These are phyloP conservation scores for Syrmaticus mikado DNA, from an alignment of 2,113 vertebrate species.

Conservation along the genomic window DNA sequence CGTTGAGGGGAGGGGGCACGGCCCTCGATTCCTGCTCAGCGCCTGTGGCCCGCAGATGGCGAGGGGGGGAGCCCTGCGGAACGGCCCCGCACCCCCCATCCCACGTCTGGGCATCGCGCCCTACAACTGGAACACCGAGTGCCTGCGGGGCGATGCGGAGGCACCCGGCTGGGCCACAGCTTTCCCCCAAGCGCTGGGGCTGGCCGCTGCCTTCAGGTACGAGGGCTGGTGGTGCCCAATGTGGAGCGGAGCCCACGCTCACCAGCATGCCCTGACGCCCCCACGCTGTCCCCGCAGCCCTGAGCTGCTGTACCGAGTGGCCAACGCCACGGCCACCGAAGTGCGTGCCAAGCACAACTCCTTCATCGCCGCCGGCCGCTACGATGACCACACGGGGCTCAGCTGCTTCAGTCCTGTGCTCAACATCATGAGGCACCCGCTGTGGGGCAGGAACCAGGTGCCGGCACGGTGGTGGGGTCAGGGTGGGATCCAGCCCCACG, in stretches of 20 bases:
- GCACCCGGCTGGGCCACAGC: slow-evolving; percentile 66
- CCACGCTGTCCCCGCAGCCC: not conserved
- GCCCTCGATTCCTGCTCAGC: not conserved
- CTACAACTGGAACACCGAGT: slow-evolving; percentile 75
- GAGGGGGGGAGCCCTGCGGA: slow-evolving; percentile 54
- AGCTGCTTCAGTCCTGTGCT: slow-evolving; percentile 77
- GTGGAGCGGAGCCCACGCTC: too few relatives aligned
- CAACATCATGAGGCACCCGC: slow-evolving; percentile 75
- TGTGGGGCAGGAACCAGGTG: slow-evolving; percentile 78
- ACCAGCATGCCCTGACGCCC: rapidly evolving
- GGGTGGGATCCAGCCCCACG: rapidly evolving
- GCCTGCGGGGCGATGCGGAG: slow-evolving; percentile 63
- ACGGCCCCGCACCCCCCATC: slow-evolving; percentile 70
- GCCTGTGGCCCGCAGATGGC: slow-evolving; percentile 52
- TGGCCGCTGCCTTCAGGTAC: slow-evolving; percentile 56
- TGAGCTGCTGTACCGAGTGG: slow-evolving; percentile 33
- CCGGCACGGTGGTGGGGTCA: too few relatives aligned
- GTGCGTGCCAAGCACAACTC: slow-evolving; percentile 65
- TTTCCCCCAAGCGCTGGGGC: slow-evolving; percentile 30
- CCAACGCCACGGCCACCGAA: slow-evolving; percentile 38
- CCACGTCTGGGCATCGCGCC: slow-evolving; percentile 63
- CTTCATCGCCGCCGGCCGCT: slow-evolving; percentile 45
- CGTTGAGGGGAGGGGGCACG: not conserved
- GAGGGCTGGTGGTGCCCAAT: not conserved
- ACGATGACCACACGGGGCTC: slow-evolving; percentile 71